These are phyloP conservation scores for Scomber scombrus DNA, from an alignment of 2,113 vertebrate species.

Conservation along the genomic window DNA sequence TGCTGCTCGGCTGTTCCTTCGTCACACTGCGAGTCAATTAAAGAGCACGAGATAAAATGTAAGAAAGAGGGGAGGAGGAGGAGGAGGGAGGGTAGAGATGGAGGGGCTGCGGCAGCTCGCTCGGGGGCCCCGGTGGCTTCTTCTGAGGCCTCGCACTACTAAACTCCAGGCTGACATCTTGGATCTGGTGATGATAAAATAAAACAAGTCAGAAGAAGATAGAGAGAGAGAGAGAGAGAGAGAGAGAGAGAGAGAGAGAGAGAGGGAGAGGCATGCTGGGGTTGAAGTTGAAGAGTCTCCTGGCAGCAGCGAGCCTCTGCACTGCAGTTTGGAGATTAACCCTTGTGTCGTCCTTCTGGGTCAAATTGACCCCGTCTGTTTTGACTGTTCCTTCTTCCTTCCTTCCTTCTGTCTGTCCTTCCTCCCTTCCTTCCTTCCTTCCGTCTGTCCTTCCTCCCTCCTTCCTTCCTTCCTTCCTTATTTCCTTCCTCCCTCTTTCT, in stretches of 20 bases:
- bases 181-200: conserved; percentile 20
- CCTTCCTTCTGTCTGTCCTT: accelerated
- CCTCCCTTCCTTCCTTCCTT: too few relatives aligned
- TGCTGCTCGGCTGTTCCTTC: conserved; percentile 24
- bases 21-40: conserved; percentile 73
- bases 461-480: accelerated
- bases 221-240: not conserved
- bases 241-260: not conserved
- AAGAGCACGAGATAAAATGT: conserved; percentile 55
- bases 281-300: conserved; percentile 4
- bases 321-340: too few relatives aligned
- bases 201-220: not conserved
- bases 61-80: not conserved
- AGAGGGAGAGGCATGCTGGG: not conserved
- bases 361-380: accelerated
- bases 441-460: accelerated
- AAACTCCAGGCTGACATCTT: conserved; percentile 39
- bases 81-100: too few relatives aligned
- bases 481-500: accelerated
- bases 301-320: too few relatives aligned
- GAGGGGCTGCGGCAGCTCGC: not conserved
- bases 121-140: conserved; percentile 23
- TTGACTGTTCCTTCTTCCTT: accelerated
- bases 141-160: conserved; percentile 41
- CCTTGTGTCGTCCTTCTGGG: too few relatives aligned